These are phyloP conservation scores for Amphiprion ocellaris DNA, from an alignment of 2,113 vertebrate genomes.

Conservation along the genomic window DNA sequence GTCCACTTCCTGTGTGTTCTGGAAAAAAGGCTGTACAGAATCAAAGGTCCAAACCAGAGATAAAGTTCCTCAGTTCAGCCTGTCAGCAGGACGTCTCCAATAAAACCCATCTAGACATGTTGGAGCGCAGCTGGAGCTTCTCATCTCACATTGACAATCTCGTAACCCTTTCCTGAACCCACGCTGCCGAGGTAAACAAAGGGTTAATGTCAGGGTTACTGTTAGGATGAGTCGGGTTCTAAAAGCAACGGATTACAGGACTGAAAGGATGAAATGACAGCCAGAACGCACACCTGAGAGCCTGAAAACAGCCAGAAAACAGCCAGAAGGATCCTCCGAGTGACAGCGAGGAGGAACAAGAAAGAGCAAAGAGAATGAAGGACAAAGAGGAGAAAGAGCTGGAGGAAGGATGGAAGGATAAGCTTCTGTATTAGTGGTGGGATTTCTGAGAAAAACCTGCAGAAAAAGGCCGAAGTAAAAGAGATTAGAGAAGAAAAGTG, in stretches of 20 bases:
- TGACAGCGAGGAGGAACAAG: constrained; percentile 2
- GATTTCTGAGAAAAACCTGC: constrained; percentile 46
- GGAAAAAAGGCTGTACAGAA: not conserved
- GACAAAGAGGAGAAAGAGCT: constrained; percentile 20
- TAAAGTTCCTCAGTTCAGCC: not conserved
- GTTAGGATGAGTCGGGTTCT: constrained; percentile 7
- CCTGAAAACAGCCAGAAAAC: constrained; percentile 35
- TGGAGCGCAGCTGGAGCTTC: no score
- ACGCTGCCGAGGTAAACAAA: constrained; percentile 15
- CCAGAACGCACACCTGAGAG: constrained; percentile 65
- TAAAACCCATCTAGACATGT: not conserved
- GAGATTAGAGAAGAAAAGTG: constrained; percentile 63
- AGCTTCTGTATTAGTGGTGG: constrained; percentile 52
- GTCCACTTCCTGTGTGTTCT: not conserved
- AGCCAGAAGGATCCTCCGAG: constrained; percentile 10
- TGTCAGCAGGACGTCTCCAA: not conserved
- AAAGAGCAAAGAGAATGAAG: constrained; percentile 24
- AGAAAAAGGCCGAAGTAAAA: constrained; percentile 59
- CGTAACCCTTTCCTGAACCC: not conserved
- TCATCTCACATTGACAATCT: not conserved
- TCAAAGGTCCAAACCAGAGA: not conserved
- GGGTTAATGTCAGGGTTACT: constrained; percentile 50
- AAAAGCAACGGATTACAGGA: constrained; percentile 55
- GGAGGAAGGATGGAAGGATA: constrained; percentile 37
- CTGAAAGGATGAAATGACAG: constrained; percentile 71